phyloP scores from a whole-genome alignment of 37 sponge, comb jelly and placozoan species.

The Crambe crambe region DNA sequence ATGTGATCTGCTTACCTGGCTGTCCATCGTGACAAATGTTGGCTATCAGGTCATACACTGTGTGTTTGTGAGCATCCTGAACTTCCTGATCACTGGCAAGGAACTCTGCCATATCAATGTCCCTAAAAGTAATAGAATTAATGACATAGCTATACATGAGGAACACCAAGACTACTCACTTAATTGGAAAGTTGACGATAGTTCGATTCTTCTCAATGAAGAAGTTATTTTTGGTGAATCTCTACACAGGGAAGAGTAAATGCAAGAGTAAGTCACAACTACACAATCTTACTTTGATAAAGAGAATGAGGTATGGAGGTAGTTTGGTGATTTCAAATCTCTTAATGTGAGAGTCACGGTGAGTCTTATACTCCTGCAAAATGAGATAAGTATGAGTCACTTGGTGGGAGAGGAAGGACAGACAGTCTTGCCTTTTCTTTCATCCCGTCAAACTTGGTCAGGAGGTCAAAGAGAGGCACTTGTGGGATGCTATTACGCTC shows the following conservation, averaged over 20 bases:
- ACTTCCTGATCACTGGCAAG: conserved; percentile 79
- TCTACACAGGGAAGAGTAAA: conserved; percentile 39
- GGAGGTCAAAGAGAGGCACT: conserved; percentile 86
- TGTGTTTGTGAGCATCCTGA: conserved; percentile 77
- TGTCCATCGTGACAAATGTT: conserved; percentile 98
- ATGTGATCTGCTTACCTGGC: conserved; percentile 42
- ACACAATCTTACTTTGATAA: conserved; percentile 83
- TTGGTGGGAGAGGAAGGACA: no score
- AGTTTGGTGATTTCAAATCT: conserved; percentile 90
- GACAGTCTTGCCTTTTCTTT: conserved; percentile 77
- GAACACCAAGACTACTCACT: conserved; percentile 29
- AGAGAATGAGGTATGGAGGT: conserved; percentile 93
- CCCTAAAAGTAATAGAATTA: conserved; percentile 36
- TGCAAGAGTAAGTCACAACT: not conserved
- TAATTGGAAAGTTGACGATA: conserved; percentile 98
- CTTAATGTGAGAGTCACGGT: conserved; percentile 84
- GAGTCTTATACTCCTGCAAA: conserved; percentile 90
- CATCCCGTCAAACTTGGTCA: conserved; percentile 85
- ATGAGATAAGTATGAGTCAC: not conserved
- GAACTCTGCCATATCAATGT: conserved; percentile 96
- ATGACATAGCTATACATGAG: not conserved
- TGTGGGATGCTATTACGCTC: conserved; percentile 97
- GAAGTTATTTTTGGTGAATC: conserved; percentile 98
- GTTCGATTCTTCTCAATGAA: conserved; percentile 98
- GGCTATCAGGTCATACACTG: conserved; percentile 90